These are phyloP conservation scores for Gorilla gorilla DNA, from an alignment of 2,113 vertebrate genomes.

Conservation along the genomic window DNA sequence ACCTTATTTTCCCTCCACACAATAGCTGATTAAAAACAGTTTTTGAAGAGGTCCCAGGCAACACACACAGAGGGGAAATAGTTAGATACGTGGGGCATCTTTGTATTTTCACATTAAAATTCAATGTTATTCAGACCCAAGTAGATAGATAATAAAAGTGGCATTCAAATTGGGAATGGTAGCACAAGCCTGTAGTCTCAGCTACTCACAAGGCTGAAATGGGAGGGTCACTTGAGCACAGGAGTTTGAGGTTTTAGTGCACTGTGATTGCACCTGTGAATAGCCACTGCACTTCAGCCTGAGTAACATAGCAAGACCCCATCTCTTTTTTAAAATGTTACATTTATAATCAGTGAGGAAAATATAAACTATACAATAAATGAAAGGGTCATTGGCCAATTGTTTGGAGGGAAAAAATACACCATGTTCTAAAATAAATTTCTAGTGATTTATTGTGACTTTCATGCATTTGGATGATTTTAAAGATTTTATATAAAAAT, in stretches of 20 bases:
- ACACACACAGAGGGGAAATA: background rate
- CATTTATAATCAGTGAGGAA: background rate
- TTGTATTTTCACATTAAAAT: constrained; percentile 33
- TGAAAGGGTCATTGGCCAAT: background rate
- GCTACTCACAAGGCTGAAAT: background rate
- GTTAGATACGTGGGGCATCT: background rate
- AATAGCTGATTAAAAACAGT: background rate
- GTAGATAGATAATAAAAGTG: constrained; percentile 26
- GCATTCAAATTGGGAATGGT: background rate
- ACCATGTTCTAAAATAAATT: constrained; percentile 22
- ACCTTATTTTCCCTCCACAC: background rate
- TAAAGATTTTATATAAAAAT: constrained; percentile 44
- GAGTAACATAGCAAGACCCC: background rate
- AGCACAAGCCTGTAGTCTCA: background rate
- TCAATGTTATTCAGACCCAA: background rate
- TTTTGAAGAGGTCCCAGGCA: background rate
- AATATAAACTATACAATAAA: background rate
- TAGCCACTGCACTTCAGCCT: background rate
- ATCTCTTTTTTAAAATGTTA: background rate
- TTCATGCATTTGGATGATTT: background rate
- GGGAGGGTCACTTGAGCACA: background rate
- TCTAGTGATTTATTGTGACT: background rate
- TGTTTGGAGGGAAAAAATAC: background rate
- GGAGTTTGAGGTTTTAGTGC: background rate
- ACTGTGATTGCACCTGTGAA: background rate